phyloP scores from a whole-genome alignment of 2,113 vertebrate genomes.

The Entomyzon cyanotis region DNA sequence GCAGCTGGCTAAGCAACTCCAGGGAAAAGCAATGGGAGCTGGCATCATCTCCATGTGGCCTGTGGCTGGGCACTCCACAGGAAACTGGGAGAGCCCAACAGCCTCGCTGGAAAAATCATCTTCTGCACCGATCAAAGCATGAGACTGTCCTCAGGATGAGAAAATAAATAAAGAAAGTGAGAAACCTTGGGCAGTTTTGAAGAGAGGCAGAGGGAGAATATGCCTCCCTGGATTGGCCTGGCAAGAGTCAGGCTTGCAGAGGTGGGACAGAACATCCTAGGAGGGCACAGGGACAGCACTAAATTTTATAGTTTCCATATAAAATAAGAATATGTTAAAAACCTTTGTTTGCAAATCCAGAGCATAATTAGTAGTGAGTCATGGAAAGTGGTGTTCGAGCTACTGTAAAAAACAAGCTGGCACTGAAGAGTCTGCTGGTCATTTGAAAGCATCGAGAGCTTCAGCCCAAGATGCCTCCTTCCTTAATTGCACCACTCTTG shows the following conservation, averaged over 20 bases:
- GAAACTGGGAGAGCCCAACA: background rate
- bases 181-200: background rate
- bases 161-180: background rate
- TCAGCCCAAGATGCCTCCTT: slow-evolving; percentile 12
- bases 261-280: background rate
- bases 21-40: background rate
- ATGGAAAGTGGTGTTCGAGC: background rate
- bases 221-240: background rate
- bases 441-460: background rate
- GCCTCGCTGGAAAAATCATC: background rate
- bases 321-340: background rate
- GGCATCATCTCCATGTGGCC: background rate
- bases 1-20: background rate
- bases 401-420: background rate
- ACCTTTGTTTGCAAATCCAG: background rate
- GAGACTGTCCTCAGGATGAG: background rate
- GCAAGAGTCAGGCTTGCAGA: background rate
- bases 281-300: background rate
- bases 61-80: background rate
- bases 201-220: background rate
- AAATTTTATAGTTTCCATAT: background rate
- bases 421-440: background rate
- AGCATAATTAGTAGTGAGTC: background rate
- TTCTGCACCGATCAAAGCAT: background rate
- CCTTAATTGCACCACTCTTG: slow-evolving; percentile 32